phyloP scores from a whole-genome alignment of 2,888 invertebrate genomes.

The Phaedon cochleariae region DNA sequence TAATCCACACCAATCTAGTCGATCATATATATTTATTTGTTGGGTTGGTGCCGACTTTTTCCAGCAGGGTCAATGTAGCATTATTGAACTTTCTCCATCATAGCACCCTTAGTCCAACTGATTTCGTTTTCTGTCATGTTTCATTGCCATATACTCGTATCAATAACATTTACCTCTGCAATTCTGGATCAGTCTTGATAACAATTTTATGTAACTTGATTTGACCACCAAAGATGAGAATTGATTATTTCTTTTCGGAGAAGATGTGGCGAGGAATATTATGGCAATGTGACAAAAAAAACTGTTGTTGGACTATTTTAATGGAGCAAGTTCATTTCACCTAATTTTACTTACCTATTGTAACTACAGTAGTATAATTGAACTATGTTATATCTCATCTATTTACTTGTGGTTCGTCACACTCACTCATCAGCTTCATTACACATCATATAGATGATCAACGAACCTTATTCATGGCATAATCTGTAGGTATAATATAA shows the following conservation, averaged over 20 bases:
- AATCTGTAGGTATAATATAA: conserved; percentile 31
- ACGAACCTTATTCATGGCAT: conserved; percentile 41
- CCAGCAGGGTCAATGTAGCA: conserved; percentile 37
- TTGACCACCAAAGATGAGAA: no score
- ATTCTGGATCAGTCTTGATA: no score
- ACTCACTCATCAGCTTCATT: conserved; percentile 57
- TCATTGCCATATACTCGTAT: not conserved
- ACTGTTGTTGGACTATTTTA: conserved; percentile 30
- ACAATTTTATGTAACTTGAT: no score
- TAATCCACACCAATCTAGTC: conserved; percentile 31
- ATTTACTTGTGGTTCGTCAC: conserved; percentile 56
- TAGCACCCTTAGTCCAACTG: conserved; percentile 41
- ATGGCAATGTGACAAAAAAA: no score
- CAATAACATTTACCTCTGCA: no score
- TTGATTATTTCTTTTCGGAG: no score
- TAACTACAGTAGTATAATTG: conserved; percentile 55
- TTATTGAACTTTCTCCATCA: conserved; percentile 47
- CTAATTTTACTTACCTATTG: conserved; percentile 36
- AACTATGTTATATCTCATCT: conserved; percentile 46
- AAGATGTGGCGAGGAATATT: no score
- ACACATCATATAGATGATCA: conserved; percentile 53
- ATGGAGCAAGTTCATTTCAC: conserved; percentile 51
- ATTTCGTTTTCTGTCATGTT: conserved; percentile 1
- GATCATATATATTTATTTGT: conserved; percentile 23
- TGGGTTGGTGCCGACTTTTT: conserved; percentile 22